Percentiles rank a stretch among this genome's conserved stretches.
Conservation (phyloP, 1,140 invertebrate species). For the Idris sp. region DNA sequence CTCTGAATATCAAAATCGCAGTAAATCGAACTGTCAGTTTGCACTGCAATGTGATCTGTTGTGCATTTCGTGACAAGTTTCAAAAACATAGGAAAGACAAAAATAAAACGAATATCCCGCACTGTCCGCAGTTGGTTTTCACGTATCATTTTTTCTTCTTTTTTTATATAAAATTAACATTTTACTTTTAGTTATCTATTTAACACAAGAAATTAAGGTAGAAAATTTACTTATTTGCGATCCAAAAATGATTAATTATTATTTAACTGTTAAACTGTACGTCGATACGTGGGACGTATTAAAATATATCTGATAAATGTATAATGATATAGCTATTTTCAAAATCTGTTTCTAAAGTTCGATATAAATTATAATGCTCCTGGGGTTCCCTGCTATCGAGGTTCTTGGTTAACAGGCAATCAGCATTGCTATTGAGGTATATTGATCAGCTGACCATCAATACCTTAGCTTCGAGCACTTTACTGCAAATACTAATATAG, state of each 20-base stretch:
- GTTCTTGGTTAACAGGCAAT: conserved; percentile 57
- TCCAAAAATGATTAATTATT: no score
- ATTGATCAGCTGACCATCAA: conserved; percentile 58
- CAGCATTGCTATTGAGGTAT: conserved; percentile 60
- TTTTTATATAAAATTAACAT: no score
- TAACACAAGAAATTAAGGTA: no score
- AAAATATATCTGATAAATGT: conserved; percentile 16
- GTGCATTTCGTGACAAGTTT: conserved; percentile 17
- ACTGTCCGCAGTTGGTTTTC: no score
- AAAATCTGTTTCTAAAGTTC: conserved; percentile 55
- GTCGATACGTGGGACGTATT: conserved; percentile 4
- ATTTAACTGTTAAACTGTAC: no score
- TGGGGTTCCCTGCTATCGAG: conserved; percentile 43
- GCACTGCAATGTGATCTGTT: conserved; percentile 2
- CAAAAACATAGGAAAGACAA: not conserved
- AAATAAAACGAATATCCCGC: not conserved
- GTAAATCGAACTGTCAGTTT: conserved; percentile 67
- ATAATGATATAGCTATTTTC: conserved; percentile 31
- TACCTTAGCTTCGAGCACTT: conserved; percentile 51
- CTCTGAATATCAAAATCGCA: conserved; percentile 65
- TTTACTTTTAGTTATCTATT: no score
- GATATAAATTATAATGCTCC: conserved; percentile 61
- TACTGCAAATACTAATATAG: conserved; percentile 49
- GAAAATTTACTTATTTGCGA: no score
- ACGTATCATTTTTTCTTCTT: no score